A percentile compares a stretch with the other conserved stretches of the same genome.
Conservation (phyloP, 2,113 vertebrate genomes). For the Ptychochromis oligacanthus region DNA sequence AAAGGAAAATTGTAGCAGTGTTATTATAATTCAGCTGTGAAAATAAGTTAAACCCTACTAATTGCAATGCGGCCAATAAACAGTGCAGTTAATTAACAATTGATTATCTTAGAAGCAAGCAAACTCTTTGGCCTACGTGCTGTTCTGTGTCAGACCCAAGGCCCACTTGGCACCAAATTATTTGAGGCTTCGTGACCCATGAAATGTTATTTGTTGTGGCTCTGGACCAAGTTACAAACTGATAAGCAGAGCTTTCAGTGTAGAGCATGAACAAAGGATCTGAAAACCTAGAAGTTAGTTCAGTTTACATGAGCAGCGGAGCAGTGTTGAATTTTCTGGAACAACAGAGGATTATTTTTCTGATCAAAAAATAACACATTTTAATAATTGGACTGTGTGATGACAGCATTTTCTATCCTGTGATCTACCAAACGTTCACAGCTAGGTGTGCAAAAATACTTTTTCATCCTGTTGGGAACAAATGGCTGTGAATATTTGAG, state of each 20-base stretch:
- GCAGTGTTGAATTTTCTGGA: not conserved
- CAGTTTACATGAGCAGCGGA: not conserved
- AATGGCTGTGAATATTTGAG: not conserved
- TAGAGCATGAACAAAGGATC: conserved; percentile 5
- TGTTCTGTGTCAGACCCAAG: conserved; percentile 37
- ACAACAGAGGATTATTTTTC: not conserved
- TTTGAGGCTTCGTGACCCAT: conserved; percentile 47
- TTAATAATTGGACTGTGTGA: not conserved
- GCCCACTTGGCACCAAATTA: conserved; percentile 50
- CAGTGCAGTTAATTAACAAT: not conserved
- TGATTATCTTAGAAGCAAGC: conserved; percentile 3
- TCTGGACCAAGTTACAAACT: conserved; percentile 52
- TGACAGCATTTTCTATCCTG: not conserved
- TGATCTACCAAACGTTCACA: not conserved
- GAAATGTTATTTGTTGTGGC: conserved; percentile 59
- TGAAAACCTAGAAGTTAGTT: conserved; percentile 11
- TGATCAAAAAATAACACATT: not conserved
- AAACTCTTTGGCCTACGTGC: conserved; percentile 31
- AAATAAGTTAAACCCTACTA: not conserved
- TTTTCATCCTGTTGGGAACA: not conserved
- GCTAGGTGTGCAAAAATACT: not conserved
- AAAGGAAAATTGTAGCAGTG: not conserved
- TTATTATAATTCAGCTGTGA: not conserved
- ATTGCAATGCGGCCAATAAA: not conserved
- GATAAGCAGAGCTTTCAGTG: conserved; percentile 52